Evolutionary conservation across 2,113 vertebrate genomes (phyloP), one percentile per base, ranked within the genome.

Genomic region (Nyctibius bracteatus): DNA sequence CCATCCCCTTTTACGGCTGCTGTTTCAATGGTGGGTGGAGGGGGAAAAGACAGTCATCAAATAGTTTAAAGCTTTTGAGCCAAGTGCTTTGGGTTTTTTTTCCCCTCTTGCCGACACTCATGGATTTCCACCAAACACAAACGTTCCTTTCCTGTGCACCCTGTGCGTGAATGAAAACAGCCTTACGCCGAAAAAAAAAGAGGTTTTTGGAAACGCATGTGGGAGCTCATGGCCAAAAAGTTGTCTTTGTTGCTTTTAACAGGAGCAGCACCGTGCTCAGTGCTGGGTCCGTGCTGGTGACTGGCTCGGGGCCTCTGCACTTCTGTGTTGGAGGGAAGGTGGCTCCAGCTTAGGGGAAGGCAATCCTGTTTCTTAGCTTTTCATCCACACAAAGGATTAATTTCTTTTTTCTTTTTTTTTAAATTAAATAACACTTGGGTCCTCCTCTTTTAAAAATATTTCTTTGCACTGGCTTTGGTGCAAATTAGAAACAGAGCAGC

Each of bases 231-330:
- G 39, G 46, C 63, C 57, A 83, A 68, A 37, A 92, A 35, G 10
- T 46, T 10, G 4, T 61, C 61, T 18, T 74, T 28, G 9, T 66
- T 88, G 14, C 27, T 82, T 86, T 70, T 39, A 78, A 59, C 4
- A 44, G 57, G 33, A 67, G 20, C 1, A 8, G n/a, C 46, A n/a
- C 24, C 3, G 1, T 35, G 33, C 28, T 78, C 37, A 66, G 37
- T 3, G 0, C 0, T 0, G 20, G 44, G 33, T 54, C 62, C 2
- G 0, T 46, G 24, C 47, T 94, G 58, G 49, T 52, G 35, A 27
- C 37, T 41, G 41, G 14, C 51, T 94, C 41, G 17, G 23, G n/a
- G 58, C n/a, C 57, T 74, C n/a, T 0, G 1, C 8, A 13, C 51
- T 81, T 47, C 73, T 72, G 15, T 5, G 2, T 17, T 66, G 73